Base-by-base conservation (phyloP, 2,888 invertebrate genomes). In the Leptopilina myrica region DNA sequence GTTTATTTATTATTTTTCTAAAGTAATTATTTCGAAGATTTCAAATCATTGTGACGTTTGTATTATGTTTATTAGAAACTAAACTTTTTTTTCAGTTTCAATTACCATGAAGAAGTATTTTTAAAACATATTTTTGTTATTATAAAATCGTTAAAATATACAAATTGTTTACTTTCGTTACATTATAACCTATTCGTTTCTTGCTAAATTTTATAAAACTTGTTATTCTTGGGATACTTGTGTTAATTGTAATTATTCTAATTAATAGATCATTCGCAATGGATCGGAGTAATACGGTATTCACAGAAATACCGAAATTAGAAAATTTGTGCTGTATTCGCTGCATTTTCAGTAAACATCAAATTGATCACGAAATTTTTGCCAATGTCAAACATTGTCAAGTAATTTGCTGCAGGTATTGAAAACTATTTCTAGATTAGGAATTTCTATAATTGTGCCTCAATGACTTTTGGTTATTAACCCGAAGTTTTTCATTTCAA, bases 341-440 rank as follows among this genome's bases (percentile, higher is more conserved):
- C 26, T 73, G 73, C 5, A 73, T n/a, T 56, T 53, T 73, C 33
- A 56, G 33, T 9, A 53, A 73, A 33, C 7, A 56, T 14, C 73
- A 73, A 56, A 73, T 73, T 26, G 56, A 26, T 33, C 33, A 53
- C 33, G 56, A 53, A 56, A 73, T 73, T 33, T n/a, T 73, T 9
- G 53, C n/a, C 11, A 26, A 53, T 56, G 14, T 73, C 33, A 8
- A 73, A 56, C 73, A 73, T 33, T 73, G 73, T 56, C 73, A 73
- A 73, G 56, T 59, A 11, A 12, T 73, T 33, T 56, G 56, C 73
- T 59, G 73, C 73, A 77, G 77, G 56, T 69, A 78, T 33, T 12
- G 33, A 3, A 64, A 49, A 62, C n/a, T 9, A 49, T 65, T 65
- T 11, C 4, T 6, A 14, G 33, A 26, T 64, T 26, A 9, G 9